These are phyloP conservation scores for Monochamus alternatus DNA, from an alignment of 2,888 invertebrate species.

Conservation along the genomic window DNA sequence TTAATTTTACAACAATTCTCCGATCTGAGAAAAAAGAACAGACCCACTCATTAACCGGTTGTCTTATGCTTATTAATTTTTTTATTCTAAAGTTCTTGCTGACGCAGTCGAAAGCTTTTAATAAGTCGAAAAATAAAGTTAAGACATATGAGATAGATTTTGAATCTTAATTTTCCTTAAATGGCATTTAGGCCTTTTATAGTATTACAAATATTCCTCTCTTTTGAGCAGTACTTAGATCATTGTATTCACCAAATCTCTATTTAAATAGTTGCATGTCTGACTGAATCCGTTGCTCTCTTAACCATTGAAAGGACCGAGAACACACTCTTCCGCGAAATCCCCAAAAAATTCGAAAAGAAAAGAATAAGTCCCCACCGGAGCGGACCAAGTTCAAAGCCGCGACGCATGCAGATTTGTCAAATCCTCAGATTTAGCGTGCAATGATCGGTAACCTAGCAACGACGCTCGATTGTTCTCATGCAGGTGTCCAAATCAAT, in stretches of 20 bases:
- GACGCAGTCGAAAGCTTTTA: too few relatives aligned
- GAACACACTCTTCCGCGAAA: slow-evolving; percentile 16
- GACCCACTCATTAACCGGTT: too few relatives aligned
- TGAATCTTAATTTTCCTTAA: too few relatives aligned
- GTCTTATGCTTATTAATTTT: too few relatives aligned
- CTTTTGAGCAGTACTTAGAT: background rate
- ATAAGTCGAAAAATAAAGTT: too few relatives aligned
- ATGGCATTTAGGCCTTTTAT: too few relatives aligned
- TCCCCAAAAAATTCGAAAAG: background rate
- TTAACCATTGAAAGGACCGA: background rate
- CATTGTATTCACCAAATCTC: background rate
- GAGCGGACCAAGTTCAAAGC: slow-evolving; percentile 52
- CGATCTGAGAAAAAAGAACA: too few relatives aligned
- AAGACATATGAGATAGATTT: too few relatives aligned
- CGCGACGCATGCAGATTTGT: slow-evolving; percentile 69
- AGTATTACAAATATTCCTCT: background rate
- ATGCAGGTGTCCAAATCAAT: slow-evolving; percentile 71
- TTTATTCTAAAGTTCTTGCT: too few relatives aligned
- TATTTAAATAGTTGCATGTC: background rate
- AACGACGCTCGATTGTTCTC: slow-evolving; percentile 69
- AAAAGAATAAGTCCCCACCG: slow-evolving; percentile 10
- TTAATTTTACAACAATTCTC: too few relatives aligned
- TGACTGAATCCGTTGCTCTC: background rate
- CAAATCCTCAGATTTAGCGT: slow-evolving; percentile 70
- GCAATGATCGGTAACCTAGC: slow-evolving; percentile 69